Evolutionary conservation across 1,140 invertebrate genomes (phyloP), one percentile per base, ranked within the genome.

Genomic region (Druon quercuslanigerum): DNA sequence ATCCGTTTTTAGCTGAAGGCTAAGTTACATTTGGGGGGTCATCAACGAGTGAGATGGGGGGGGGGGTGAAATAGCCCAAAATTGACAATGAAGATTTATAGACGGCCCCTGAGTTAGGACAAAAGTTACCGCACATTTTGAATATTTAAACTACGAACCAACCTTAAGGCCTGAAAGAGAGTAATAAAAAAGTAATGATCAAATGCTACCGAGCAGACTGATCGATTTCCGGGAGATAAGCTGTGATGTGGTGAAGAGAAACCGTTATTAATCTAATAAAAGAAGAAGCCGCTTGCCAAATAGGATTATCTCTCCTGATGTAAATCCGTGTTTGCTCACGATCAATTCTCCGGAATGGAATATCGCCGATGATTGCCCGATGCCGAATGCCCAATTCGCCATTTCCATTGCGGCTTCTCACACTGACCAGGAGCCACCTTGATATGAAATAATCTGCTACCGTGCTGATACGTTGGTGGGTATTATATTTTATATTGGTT

Each of bases 401-500:
- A 70, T 71, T 51, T 51, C 40, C 51, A 74, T 76, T 54, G 50
- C 72, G 33, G 74, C 74, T 80, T 76, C 25, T 25, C 2, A 14
- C 20, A 57, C 56, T 57, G 57, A 60, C 14, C 25, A 66, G 25
- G 33, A 66, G 40, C 25, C 13, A 66, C 33, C 60, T 74, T 78
- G 71, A 84, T 86, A 83, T 84, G 82, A 83, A 86, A 85, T 87
- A 86, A 87, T 86, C 84, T 80, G 84, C 85, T 87, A 87, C 84
- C 77, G 86, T 85, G 78, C 78, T 73, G 74, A 75, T 77, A 25
- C 80, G 76, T 72, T 74, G 50, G 75, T 25, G 73, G 46, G 25
- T 73, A 20, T 51, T 25, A 60, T 77, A 25, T 73, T 83, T 51
- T 25, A 54, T 77, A 25, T 73, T 83, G 80, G 78, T 79, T 75